A percentile compares a stretch with the other conserved stretches of the same genome.
These are phyloP conservation scores for Tragopan temminckii DNA, from an alignment of 2,797 vertebrate species.

Conservation along the genomic window DNA sequence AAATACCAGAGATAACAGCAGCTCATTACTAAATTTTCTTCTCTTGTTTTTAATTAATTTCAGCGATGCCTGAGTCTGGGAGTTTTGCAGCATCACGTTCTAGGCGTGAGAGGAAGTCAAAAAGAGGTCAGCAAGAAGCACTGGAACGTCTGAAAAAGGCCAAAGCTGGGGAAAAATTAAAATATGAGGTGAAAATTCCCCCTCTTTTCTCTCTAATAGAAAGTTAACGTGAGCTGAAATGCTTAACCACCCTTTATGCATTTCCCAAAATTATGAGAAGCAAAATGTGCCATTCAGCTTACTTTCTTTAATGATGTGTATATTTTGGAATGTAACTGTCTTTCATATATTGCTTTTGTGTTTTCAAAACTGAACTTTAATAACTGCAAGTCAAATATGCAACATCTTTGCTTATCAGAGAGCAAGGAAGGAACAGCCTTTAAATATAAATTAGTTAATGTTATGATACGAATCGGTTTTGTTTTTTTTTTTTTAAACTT, in stretches of 20 bases:
- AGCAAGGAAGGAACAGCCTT: background rate
- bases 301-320: background rate
- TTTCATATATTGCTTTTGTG: background rate
- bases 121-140: slow-evolving; percentile 91
- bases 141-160: slow-evolving; percentile 93
- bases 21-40: background rate
- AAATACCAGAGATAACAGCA: background rate
- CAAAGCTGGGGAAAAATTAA: slow-evolving; percentile 94
- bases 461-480: background rate
- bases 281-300: background rate
- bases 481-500: background rate
- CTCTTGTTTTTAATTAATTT: background rate
- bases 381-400: background rate
- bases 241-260: background rate
- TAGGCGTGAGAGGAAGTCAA: slow-evolving; percentile 91
- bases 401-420: background rate
- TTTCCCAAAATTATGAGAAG: background rate
- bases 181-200: slow-evolving; percentile 91
- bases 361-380: background rate
- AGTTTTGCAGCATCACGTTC: slow-evolving; percentile 87
- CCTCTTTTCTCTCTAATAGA: background rate
- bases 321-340: background rate
- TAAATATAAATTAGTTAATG: background rate
- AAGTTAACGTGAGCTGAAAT: background rate
- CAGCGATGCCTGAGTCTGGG: slow-evolving; percentile 76